phyloP scores from a whole-genome alignment of 2,797 vertebrate genomes.

The Pterois miles region DNA sequence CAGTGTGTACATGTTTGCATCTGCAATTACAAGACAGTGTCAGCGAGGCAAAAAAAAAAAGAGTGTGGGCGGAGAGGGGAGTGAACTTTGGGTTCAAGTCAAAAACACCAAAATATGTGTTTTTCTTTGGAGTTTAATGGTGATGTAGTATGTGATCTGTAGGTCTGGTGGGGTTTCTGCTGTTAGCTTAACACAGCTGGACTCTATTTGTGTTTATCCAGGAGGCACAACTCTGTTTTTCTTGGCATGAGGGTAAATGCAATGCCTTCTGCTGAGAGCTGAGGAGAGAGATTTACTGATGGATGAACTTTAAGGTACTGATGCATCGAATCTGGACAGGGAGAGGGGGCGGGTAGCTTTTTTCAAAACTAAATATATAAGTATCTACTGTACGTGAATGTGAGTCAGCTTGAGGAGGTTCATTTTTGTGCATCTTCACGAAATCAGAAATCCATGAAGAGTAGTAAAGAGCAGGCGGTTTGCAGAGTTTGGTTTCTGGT shows the following conservation, averaged over 20 bases:
- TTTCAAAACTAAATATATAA: conserved; percentile 18
- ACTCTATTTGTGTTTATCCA: conserved; percentile 64
- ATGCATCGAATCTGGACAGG: conserved; percentile 13
- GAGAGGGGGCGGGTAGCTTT: background rate
- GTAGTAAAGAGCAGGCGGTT: background rate
- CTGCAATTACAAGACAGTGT: background rate
- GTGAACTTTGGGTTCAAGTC: conserved; percentile 21
- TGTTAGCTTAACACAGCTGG: conserved; percentile 61
- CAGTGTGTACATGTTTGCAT: background rate
- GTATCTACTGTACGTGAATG: background rate
- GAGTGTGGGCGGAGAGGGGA: background rate
- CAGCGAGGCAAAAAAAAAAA: background rate
- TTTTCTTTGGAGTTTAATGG: conserved; percentile 27
- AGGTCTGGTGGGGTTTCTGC: conserved; percentile 43
- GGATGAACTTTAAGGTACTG: conserved; percentile 35
- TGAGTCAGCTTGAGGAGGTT: background rate
- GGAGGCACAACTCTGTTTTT: conserved; percentile 55
- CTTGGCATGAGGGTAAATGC: conserved; percentile 48
- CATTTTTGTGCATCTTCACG: background rate
- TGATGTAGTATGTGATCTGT: conserved; percentile 47
- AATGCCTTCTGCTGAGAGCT: conserved; percentile 32
- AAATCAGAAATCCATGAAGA: background rate
- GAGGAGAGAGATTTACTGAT: conserved; percentile 34
- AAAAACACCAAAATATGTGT: conserved; percentile 36
- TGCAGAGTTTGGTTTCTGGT: background rate